phyloP scores from a whole-genome alignment of 2,797 vertebrate genomes.

The Lutjanus argentimaculatus region DNA sequence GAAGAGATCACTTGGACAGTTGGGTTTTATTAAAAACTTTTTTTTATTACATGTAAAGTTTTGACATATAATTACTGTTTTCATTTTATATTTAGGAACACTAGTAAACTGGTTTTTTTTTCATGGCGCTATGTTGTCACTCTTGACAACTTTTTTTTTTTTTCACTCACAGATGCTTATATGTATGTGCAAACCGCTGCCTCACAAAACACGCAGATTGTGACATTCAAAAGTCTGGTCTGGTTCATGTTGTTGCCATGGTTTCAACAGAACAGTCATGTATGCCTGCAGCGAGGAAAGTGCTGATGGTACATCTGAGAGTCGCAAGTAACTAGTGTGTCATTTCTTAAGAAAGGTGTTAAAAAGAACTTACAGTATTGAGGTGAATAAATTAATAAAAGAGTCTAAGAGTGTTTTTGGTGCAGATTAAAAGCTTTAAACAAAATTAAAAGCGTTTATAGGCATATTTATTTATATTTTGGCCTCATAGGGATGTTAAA shows the following conservation, averaged over 20 bases:
- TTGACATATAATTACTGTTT: neutral
- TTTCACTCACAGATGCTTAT: neutral
- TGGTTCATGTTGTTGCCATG: constrained; percentile 21
- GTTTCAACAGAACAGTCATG: constrained; percentile 18
- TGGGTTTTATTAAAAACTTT: neutral
- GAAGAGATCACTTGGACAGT: neutral
- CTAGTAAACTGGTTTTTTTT: neutral
- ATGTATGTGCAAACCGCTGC: neutral
- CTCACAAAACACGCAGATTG: neutral
- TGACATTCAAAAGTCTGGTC: constrained; percentile 8
- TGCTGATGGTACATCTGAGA: neutral
- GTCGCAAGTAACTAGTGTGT: neutral
- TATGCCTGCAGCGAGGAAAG: constrained; percentile 20
- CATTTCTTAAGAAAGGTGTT: neutral
- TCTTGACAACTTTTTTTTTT: neutral
- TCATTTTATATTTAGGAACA: neutral
- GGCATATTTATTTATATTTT: neutral
- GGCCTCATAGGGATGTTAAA: too few species aligned
- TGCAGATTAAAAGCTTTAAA: neutral
- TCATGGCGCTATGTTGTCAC: neutral
- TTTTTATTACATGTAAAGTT: neutral
- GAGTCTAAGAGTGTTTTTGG: neutral
- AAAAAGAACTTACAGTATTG: neutral
- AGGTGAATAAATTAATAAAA: neutral
- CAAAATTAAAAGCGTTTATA: too few species aligned